Evolutionary conservation across 2,797 vertebrate genomes (phyloP).

Genomic region (Dallia pectoralis): DNA sequence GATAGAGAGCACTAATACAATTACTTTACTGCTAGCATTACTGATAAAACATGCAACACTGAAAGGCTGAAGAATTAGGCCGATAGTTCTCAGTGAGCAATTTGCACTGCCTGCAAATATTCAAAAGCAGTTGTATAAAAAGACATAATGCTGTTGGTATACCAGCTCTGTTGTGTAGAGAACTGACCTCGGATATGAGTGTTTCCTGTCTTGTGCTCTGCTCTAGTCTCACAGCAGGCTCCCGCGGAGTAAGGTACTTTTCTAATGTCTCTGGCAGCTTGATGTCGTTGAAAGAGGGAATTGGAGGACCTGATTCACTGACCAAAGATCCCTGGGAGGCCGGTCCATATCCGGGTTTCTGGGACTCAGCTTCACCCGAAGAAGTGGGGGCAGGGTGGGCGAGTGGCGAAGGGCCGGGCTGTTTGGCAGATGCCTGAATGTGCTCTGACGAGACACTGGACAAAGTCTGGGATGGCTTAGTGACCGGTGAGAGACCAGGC

Average conservation of each 20-base stretch:
- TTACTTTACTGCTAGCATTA: neutral
- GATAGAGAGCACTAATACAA: too few species aligned
- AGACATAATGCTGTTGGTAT: neutral
- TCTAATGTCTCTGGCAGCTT: constrained; percentile 80
- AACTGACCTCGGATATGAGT: constrained; percentile 62
- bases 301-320: constrained; percentile 64
- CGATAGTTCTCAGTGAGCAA: neutral
- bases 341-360: constrained; percentile 28
- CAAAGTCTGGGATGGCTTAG: constrained; percentile 5
- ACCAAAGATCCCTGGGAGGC: constrained; percentile 52
- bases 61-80: neutral
- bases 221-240: constrained; percentile 59
- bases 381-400: constrained; percentile 24
- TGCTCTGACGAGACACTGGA: neutral
- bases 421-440: neutral
- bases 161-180: constrained; percentile 3
- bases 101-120: neutral
- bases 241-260: constrained; percentile 76
- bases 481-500: neutral
- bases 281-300: constrained; percentile 74
- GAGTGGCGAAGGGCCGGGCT: neutral
- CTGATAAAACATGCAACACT: too few species aligned
- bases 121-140: neutral
- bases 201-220: constrained; percentile 54
- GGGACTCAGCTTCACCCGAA: constrained; percentile 12